A percentile compares a stretch with the other conserved stretches of the same genome.
These are phyloP conservation scores for Lethenteron camtschaticum DNA, from an alignment of 2,113 vertebrate species.

Conservation along the genomic window DNA sequence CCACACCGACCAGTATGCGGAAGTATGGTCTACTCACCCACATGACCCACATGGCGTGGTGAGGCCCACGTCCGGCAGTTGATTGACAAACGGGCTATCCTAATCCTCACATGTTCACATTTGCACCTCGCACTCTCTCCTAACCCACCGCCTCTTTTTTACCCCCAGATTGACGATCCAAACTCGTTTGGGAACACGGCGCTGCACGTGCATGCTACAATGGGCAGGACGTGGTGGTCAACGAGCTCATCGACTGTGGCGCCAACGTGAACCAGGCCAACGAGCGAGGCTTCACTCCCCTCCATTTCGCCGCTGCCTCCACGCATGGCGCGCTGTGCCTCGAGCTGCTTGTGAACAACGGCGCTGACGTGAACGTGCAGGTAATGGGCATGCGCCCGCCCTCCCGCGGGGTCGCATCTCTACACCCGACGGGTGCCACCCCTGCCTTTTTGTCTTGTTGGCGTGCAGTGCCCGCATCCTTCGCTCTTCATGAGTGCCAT, in stretches of 20 bases:
- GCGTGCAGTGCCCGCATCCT: too few relatives aligned
- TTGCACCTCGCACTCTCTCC: background rate
- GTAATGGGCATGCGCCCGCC: constrained; percentile 19
- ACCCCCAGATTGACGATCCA: constrained; percentile 58
- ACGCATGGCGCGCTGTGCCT: constrained; percentile 73
- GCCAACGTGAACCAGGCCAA: constrained; percentile 86
- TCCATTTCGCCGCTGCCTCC: constrained; percentile 86
- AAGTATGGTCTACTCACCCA: too few relatives aligned
- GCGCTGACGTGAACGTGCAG: constrained; percentile 82
- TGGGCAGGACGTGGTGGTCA: constrained; percentile 71
- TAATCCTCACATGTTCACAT: background rate
- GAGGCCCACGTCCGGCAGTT: too few relatives aligned
- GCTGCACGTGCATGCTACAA: constrained; percentile 85
- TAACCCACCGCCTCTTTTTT: background rate
- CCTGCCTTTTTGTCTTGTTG: too few relatives aligned
- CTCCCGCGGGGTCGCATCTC: too few relatives aligned
- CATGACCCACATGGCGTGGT: too few relatives aligned
- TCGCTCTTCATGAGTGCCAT: too few relatives aligned
- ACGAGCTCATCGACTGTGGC: constrained; percentile 73
- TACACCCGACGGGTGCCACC: too few relatives aligned
- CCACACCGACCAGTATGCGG: too few relatives aligned
- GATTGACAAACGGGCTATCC: too few relatives aligned
- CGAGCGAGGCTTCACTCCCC: constrained; percentile 72
- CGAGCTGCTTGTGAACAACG: constrained; percentile 74
- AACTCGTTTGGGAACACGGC: constrained; percentile 82